Evolutionary conservation across 2,797 vertebrate genomes (phyloP), one percentile per base, ranked within the genome.

Genomic region (Helarctos malayanus): DNA sequence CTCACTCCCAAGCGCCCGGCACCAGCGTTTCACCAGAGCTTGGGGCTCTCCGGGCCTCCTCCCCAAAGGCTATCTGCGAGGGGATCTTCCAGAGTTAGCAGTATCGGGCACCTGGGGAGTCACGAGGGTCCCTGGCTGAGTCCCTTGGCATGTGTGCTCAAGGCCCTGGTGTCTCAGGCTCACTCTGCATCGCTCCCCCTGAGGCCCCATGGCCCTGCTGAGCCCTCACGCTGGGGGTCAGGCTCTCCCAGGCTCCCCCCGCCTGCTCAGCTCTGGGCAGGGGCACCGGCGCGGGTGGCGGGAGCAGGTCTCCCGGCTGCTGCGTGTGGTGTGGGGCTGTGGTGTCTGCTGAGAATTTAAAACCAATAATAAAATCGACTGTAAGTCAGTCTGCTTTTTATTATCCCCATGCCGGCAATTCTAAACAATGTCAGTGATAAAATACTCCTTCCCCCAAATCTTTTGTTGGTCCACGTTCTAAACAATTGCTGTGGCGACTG

Each of bases 351-450:
- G 84, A 89, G 93, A 83, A 92, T 97, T 97, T 95, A 94, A 95
- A 97, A 95, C 96, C 92, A 96, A 92, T 96, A 96, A 94, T 96
- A 96, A 97, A 96, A 94, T 71, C 4, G 57, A 95, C 94, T 94
- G 21, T 95, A 86, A 95, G 93, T 95, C 96, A 96, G 95, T 94
- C n/a, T 93, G 87, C 71, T 93, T 95, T 97, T 97, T 96, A 94
- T 91, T 95, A 94, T 93, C 76, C 94, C 91, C 94, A 89, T 35
- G 83, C 93, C 2, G 16, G 94, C 91, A 89, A 94, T 96, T 98
- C 94, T 79, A 88, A 97, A 97, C 76, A 82, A 82, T 85, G 84
- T 90, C 96, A 92, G 79, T 95, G 96, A 95, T 96, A 95, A 97
- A 97, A 93, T 86, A 87, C 92, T 85, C 47, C 75, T 80, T 45